A percentile compares a stretch with the other conserved stretches of the same genome.
These are phyloP conservation scores for Pinctada fucata DNA, from an alignment of 2,888 invertebrate genomes.

Conservation along the genomic window DNA sequence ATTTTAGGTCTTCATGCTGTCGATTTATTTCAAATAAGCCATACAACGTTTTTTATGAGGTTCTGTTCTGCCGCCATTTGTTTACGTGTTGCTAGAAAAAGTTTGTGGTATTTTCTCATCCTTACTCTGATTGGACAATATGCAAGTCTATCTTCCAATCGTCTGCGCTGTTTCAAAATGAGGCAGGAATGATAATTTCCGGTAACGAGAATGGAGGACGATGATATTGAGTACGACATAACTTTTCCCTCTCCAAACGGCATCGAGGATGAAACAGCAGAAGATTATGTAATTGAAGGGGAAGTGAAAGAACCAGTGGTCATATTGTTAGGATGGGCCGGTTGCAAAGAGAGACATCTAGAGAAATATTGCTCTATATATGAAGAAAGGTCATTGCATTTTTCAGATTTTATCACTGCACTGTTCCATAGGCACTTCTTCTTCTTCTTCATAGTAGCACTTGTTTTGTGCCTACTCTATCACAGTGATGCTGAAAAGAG, in stretches of 20 bases:
- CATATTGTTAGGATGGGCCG: conserved; percentile 87
- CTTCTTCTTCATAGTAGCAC: no score
- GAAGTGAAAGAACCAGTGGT: conserved; percentile 81
- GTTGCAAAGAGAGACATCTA: conserved; percentile 86
- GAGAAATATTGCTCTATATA: conserved; percentile 88
- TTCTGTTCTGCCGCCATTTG: background rate
- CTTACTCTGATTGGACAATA: no score
- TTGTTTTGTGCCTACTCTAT: no score
- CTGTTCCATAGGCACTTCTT: background rate
- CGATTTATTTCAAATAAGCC: no score
- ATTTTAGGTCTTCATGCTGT: no score
- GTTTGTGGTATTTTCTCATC: no score
- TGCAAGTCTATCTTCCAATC: no score
- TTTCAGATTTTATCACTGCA: background rate
- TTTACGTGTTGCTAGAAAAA: background rate
- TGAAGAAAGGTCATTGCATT: conserved; percentile 78
- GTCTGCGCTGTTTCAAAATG: no score
- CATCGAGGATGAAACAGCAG: conserved; percentile 27
- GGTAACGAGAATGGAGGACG: conserved; percentile 50
- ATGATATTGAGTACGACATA: conserved; percentile 69
- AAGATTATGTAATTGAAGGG: conserved; percentile 40
- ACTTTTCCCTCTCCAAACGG: conserved; percentile 60
- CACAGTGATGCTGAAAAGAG: no score
- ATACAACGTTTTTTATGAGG: no score
- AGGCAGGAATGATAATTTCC: no score